Conservation (phyloP, 2,113 vertebrate species). For the Cavia porcellus region DNA sequence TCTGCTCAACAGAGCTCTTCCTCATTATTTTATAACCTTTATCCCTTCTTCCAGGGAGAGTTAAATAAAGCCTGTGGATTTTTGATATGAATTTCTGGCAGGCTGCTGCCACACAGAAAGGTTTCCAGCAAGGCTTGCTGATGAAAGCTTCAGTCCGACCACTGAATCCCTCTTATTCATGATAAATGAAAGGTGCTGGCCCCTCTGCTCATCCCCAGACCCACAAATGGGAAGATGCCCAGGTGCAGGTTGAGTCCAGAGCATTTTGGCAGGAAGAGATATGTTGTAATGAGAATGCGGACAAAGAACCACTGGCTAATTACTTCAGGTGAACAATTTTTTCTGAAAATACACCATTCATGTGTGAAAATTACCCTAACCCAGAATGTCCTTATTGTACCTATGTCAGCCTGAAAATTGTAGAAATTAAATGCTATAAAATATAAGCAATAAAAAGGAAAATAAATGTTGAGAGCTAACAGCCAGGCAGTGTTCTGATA, state of each 20-base stretch:
- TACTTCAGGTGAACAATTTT: slow-evolving; percentile 70
- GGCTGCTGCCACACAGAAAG: neutral
- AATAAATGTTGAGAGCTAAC: slow-evolving; percentile 45
- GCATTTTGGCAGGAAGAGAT: slow-evolving; percentile 57
- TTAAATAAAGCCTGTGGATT: slow-evolving; percentile 77
- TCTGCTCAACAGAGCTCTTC: slow-evolving; percentile 76
- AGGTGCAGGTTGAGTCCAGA: neutral
- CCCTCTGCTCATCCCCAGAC: neutral
- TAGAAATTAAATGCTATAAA: slow-evolving; percentile 71
- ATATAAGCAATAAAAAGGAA: slow-evolving; percentile 59
- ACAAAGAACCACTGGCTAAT: slow-evolving; percentile 56
- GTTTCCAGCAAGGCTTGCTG: slow-evolving; percentile 65
- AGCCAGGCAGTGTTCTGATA: neutral
- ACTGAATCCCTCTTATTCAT: neutral
- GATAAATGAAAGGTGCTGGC: slow-evolving; percentile 36
- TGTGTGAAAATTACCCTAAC: slow-evolving; percentile 73
- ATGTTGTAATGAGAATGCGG: slow-evolving; percentile 50
- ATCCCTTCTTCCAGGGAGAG: slow-evolving; percentile 73
- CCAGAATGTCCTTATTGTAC: slow-evolving; percentile 71
- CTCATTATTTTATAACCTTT: slow-evolving; percentile 84
- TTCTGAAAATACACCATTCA: slow-evolving; percentile 62
- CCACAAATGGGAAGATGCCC: neutral
- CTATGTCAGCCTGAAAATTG: slow-evolving; percentile 74
- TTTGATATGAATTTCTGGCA: slow-evolving; percentile 76
- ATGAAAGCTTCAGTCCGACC: slow-evolving; percentile 56